phyloP scores from a whole-genome alignment of 2,113 vertebrate genomes.

The Gasterosteus nipponicus region DNA sequence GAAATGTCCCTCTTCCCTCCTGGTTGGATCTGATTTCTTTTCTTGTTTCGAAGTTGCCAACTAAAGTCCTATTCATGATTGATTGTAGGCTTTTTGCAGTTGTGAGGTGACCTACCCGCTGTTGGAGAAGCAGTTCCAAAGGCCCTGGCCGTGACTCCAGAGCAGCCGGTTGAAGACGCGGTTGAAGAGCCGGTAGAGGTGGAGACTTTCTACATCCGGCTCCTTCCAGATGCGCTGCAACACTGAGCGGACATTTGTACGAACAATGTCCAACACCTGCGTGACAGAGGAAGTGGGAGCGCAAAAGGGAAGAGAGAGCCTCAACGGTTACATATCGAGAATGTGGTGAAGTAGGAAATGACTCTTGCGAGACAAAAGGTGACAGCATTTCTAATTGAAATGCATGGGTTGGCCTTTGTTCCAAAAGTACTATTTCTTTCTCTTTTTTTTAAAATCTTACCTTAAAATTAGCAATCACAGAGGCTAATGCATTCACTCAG shows the following conservation, averaged over 20 bases:
- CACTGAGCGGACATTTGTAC: constrained; percentile 86
- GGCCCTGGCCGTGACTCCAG: constrained; percentile 95
- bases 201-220: constrained; percentile 90
- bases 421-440: constrained; percentile 8
- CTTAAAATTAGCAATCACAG: constrained; percentile 23
- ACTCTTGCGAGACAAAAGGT: constrained; percentile 12
- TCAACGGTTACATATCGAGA: constrained; percentile 45
- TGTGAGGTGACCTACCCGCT: constrained; percentile 73
- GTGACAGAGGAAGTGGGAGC: not conserved
- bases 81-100: not conserved
- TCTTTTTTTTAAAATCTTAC: not conserved
- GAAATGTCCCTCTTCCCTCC: not conserved
- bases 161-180: constrained; percentile 94
- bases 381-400: constrained; percentile 8
- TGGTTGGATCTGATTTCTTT: not conserved
- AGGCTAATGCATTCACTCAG: constrained; percentile 22
- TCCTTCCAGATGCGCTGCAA: constrained; percentile 94
- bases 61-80: not conserved
- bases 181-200: constrained; percentile 91
- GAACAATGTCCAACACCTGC: constrained; percentile 98
- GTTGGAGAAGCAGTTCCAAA: constrained; percentile 98
- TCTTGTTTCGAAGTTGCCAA: constrained; percentile 3
- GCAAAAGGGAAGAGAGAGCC: constrained; percentile 17
- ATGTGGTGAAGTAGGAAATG: constrained; percentile 23
- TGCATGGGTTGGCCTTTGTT: constrained; percentile 36